Percentiles rank a stretch among this genome's conserved stretches.
phyloP scores from a whole-genome alignment of 2,888 invertebrate species.

The Phyllotreta striolata region DNA sequence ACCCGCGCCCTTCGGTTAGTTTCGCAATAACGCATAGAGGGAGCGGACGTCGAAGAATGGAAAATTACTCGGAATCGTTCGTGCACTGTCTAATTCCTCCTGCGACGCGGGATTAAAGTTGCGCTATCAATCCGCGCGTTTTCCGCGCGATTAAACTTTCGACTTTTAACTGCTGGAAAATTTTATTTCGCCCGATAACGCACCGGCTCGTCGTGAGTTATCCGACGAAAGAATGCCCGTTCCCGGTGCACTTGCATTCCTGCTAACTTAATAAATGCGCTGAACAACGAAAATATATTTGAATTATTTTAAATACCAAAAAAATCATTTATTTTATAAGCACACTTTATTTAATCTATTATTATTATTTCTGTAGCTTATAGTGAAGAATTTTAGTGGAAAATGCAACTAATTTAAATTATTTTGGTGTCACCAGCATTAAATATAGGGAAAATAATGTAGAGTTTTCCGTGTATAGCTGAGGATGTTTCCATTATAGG shows the following conservation, averaged over 20 bases:
- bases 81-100: constrained; percentile 9
- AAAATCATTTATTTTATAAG: no score
- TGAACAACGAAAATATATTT: no score
- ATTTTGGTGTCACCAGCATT: no score
- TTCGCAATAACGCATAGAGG: constrained; percentile 34
- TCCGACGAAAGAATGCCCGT: no score
- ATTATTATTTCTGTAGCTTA: no score
- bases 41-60: constrained; percentile 4
- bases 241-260: no score
- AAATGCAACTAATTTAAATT: no score
- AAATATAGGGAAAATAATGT: neutral
- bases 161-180: constrained; percentile 39
- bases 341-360: no score
- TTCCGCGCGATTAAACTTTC: constrained; percentile 37
- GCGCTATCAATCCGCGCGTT: constrained; percentile 34
- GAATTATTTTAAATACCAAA: no score
- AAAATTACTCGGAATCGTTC: no score
- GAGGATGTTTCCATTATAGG: neutral
- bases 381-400: no score
- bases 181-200: constrained; percentile 41
- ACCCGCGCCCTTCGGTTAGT: constrained; percentile 42
- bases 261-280: no score
- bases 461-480: neutral
- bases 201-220: constrained; percentile 11
- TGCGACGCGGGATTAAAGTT: constrained; percentile 20